Conservation (phyloP, 2,888 invertebrate species). For the Drosophila subquinaria region DNA sequence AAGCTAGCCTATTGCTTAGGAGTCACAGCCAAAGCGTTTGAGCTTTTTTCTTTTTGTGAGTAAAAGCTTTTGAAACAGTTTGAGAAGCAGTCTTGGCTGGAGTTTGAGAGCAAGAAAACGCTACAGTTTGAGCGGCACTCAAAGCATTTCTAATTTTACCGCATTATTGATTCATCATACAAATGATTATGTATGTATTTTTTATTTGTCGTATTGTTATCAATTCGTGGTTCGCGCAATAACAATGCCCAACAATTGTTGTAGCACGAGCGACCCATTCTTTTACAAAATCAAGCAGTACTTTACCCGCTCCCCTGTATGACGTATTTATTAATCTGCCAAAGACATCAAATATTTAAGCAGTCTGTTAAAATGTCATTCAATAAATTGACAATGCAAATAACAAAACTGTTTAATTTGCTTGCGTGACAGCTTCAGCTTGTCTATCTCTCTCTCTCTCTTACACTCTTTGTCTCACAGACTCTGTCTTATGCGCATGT, state of each 20-base stretch:
- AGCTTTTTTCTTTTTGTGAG: slow-evolving; percentile 49
- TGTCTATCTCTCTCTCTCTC: not conserved
- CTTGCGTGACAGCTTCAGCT: slow-evolving; percentile 34
- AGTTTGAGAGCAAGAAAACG: slow-evolving; percentile 15
- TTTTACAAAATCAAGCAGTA: slow-evolving; percentile 23
- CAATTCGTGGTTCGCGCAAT: slow-evolving; percentile 41
- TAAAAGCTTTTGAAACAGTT: slow-evolving; percentile 46
- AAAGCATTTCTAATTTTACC: slow-evolving; percentile 35
- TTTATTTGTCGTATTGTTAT: slow-evolving; percentile 63
- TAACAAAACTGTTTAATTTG: slow-evolving; percentile 50
- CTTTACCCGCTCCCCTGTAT: slow-evolving; percentile 44
- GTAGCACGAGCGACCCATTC: not conserved
- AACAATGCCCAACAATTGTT: slow-evolving; percentile 57
- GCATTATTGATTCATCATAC: slow-evolving; percentile 67
- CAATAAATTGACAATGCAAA: slow-evolving; percentile 60
- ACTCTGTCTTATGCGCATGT: slow-evolving; percentile 44
- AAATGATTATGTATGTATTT: slow-evolving; percentile 50
- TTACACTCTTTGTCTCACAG: not conserved
- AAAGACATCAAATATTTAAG: slow-evolving; percentile 62
- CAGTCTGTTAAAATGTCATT: slow-evolving; percentile 71
- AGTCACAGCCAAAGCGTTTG: slow-evolving; percentile 18
- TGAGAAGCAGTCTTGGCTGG: slow-evolving; percentile 5
- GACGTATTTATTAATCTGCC: slow-evolving; percentile 56
- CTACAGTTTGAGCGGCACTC: slow-evolving; percentile 19
- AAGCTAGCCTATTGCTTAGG: slow-evolving; percentile 54